A percentile compares a stretch with the other conserved stretches of the same genome.
Evolutionary conservation across 2,888 invertebrate species (phyloP).

Genomic region (Toxonevra muliebris): DNA sequence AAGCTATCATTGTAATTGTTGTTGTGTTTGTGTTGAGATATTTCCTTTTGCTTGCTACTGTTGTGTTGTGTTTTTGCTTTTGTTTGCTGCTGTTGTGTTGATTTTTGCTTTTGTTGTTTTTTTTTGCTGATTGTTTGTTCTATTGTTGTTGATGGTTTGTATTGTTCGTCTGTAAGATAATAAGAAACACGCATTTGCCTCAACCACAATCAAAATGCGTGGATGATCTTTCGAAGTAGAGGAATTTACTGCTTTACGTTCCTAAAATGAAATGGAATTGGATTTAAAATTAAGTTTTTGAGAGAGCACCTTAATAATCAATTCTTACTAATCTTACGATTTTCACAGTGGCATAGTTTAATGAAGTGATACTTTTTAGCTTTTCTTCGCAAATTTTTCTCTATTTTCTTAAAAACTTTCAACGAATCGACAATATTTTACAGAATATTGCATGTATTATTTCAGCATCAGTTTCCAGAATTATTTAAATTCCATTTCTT

Average conservation of each 20-base stretch:
- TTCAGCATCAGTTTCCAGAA: conserved; percentile 2
- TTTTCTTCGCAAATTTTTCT: conserved; percentile 46
- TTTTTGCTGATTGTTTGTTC: too few relatives aligned
- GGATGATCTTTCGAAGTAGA: conserved; percentile 47
- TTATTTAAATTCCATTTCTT: conserved; percentile 16
- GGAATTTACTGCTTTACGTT: background rate
- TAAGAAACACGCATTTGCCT: conserved; percentile 43
- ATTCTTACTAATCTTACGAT: background rate
- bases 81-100: too few relatives aligned
- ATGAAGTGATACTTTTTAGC: conserved; percentile 44
- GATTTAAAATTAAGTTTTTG: background rate
- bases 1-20: too few relatives aligned
- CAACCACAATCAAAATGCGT: conserved; percentile 61
- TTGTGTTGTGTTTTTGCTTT: too few relatives aligned
- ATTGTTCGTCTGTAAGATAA: too few relatives aligned
- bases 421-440: conserved; percentile 40
- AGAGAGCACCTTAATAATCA: background rate
- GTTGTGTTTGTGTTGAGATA: too few relatives aligned
- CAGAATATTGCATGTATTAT: conserved; percentile 44
- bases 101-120: too few relatives aligned
- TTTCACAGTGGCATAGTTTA: too few relatives aligned
- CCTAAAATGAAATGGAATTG: conserved; percentile 14
- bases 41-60: too few relatives aligned
- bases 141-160: too few relatives aligned
- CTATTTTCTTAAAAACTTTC: conserved; percentile 47